A percentile compares a stretch with the other conserved stretches of the same genome.
phyloP scores from a whole-genome alignment of 2,797 vertebrate species.

The Myripristis jacobus region DNA sequence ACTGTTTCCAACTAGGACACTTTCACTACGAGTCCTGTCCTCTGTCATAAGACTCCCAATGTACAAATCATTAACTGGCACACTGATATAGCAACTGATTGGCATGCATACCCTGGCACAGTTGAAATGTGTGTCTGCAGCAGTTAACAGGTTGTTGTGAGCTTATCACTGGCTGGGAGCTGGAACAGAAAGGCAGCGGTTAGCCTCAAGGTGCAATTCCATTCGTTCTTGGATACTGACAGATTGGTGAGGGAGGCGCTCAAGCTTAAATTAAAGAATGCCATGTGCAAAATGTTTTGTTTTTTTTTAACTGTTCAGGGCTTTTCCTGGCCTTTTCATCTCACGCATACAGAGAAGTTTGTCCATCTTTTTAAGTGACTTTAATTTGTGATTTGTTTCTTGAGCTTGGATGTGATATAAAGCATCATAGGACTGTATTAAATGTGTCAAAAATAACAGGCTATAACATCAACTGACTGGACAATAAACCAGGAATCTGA shows the following conservation, averaged over 20 bases:
- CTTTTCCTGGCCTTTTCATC: not conserved
- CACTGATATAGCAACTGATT: constrained; percentile 69
- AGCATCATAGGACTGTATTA: not conserved
- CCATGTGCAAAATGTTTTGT: constrained; percentile 54
- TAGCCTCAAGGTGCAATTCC: constrained; percentile 80
- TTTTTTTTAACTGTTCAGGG: constrained; percentile 30
- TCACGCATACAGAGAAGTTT: constrained; percentile 28
- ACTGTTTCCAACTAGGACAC: constrained; percentile 38
- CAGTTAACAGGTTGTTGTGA: constrained; percentile 67
- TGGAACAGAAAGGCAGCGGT: constrained; percentile 54
- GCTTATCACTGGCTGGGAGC: constrained; percentile 64
- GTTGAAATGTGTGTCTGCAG: constrained; percentile 60
- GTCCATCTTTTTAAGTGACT: not conserved
- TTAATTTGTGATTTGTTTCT: not conserved
- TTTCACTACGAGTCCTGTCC: constrained; percentile 40
- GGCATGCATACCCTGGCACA: constrained; percentile 65
- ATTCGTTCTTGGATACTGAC: constrained; percentile 71
- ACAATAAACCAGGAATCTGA: constrained; percentile 12
- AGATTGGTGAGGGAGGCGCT: constrained; percentile 44
- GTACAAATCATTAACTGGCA: constrained; percentile 78
- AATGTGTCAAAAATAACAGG: not conserved
- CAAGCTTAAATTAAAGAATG: constrained; percentile 51
- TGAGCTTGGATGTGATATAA: not conserved
- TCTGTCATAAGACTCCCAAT: constrained; percentile 40
- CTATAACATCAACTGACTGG: not conserved